These are phyloP conservation scores for Columba guinea DNA, from an alignment of 2,797 vertebrate genomes.

Conservation along the genomic window DNA sequence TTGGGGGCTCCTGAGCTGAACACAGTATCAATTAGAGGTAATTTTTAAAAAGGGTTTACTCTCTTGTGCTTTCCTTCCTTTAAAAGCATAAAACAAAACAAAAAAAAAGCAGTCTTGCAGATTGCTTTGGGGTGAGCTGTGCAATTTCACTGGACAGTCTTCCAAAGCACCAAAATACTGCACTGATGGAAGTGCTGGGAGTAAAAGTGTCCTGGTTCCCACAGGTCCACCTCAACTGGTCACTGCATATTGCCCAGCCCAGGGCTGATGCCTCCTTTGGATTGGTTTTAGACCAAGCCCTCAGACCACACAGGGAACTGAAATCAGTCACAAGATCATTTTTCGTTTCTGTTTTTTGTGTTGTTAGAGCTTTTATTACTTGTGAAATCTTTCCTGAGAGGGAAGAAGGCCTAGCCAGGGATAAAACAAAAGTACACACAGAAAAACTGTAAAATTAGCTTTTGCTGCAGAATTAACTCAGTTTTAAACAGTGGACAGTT, in stretches of 20 bases:
- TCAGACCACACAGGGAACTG: not conserved
- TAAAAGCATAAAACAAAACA: not conserved
- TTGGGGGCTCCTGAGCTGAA: too few species aligned
- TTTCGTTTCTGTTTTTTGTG: not conserved
- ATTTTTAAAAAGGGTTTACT: not conserved
- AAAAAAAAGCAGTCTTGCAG: not conserved
- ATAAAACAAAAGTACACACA: not conserved
- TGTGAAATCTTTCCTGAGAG: not conserved
- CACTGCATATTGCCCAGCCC: rapidly evolving
- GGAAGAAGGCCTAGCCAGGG: not conserved
- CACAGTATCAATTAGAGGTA: not conserved
- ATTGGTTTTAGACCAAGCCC: not conserved
- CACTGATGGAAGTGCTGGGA: not conserved
- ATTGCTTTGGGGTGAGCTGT: not conserved
- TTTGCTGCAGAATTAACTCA: not conserved
- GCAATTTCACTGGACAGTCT: not conserved
- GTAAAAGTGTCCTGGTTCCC: not conserved
- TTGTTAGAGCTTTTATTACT: not conserved
- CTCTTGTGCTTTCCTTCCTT: not conserved
- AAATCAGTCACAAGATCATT: not conserved
- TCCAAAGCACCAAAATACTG: not conserved
- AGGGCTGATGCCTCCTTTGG: not conserved
- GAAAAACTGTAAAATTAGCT: not conserved
- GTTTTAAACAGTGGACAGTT: not conserved
- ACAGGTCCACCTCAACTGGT: too few species aligned